A percentile compares a stretch with the other conserved stretches of the same genome.
phyloP scores from a whole-genome alignment of 2,888 invertebrate species.

The Amaurobius ferox region DNA sequence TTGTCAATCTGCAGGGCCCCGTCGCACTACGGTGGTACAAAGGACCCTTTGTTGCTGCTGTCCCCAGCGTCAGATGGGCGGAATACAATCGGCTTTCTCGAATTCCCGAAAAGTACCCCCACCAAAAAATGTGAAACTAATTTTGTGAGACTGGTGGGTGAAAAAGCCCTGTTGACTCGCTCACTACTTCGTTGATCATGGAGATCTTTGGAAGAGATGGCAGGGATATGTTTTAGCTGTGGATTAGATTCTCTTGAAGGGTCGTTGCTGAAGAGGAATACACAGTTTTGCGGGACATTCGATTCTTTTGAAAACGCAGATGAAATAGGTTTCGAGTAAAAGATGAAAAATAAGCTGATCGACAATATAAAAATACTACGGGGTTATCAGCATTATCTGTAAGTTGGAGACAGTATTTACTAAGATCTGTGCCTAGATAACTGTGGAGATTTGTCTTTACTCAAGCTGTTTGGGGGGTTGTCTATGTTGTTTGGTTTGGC shows the following conservation, averaged over 20 bases:
- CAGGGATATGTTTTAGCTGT: not conserved
- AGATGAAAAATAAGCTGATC: too few relatives aligned
- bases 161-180: slow-evolving; percentile 26
- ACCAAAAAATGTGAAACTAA: slow-evolving; percentile 58
- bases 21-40: slow-evolving; percentile 22
- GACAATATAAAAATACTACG: too few relatives aligned
- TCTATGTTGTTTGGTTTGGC: too few relatives aligned
- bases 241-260: not conserved
- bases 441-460: too few relatives aligned
- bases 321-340: too few relatives aligned
- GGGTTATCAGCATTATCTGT: too few relatives aligned
- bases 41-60: slow-evolving; percentile 26
- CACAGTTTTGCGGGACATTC: not conserved
- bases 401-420: too few relatives aligned
- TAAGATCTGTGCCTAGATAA: too few relatives aligned
- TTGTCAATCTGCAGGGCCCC: slow-evolving; percentile 21
- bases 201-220: not conserved
- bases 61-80: slow-evolving; percentile 43
- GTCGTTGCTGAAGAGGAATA: slow-evolving; percentile 2
- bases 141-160: slow-evolving; percentile 35
- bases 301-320: too few relatives aligned
- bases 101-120: not conserved
- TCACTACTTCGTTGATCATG: not conserved
- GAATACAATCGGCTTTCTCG: slow-evolving; percentile 39
- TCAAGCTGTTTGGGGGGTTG: too few relatives aligned